Percentiles rank a stretch among this genome's conserved stretches.
Evolutionary conservation across 2,888 invertebrate species (phyloP).

Genomic region (Deroplatys truncata): DNA sequence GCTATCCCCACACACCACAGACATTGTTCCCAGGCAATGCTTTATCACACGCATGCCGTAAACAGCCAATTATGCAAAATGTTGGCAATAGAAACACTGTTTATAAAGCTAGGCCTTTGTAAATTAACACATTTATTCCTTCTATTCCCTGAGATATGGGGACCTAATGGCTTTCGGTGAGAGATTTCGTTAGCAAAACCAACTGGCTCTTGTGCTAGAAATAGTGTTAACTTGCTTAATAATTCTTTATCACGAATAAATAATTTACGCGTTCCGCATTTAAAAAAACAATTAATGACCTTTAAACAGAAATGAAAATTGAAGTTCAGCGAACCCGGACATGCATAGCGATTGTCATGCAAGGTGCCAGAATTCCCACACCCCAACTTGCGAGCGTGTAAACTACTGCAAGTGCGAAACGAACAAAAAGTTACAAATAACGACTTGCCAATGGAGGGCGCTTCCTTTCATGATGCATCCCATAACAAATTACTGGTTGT

Average conservation of each 20-base stretch:
- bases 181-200: too few relatives aligned
- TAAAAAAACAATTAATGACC: background rate
- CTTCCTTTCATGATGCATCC: background rate
- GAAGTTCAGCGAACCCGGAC: background rate
- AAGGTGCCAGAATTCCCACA: background rate
- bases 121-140: too few relatives aligned
- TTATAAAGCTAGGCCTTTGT: too few relatives aligned
- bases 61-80: too few relatives aligned
- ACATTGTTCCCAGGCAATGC: too few relatives aligned
- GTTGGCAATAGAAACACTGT: too few relatives aligned
- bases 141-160: too few relatives aligned
- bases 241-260: background rate
- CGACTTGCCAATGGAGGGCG: background rate
- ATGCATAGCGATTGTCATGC: background rate
- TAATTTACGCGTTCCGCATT: background rate
- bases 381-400: background rate
- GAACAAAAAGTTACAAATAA: background rate
- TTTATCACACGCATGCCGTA: too few relatives aligned
- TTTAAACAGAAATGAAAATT: background rate
- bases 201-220: background rate
- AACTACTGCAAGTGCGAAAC: background rate
- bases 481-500: background rate
- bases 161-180: too few relatives aligned
- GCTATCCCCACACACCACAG: too few relatives aligned
- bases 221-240: background rate